Percentiles rank a stretch among this genome's conserved stretches.
Conservation (phyloP, 2,797 vertebrate species). For the Microctenopoma stevenorrisi region DNA sequence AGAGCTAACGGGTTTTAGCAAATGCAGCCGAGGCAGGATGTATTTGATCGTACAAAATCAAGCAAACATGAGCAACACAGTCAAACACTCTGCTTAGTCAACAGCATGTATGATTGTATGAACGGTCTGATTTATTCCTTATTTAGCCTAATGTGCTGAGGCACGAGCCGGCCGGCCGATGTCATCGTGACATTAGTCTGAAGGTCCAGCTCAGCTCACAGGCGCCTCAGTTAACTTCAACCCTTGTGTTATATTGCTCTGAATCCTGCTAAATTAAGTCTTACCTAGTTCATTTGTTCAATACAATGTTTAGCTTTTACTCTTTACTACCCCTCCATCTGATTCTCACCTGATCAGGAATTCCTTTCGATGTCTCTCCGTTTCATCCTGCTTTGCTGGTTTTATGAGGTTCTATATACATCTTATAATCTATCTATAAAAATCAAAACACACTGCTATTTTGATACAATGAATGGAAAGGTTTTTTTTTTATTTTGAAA, state of each 20-base stretch:
- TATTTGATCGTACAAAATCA: conserved; percentile 52
- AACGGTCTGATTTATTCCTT: too few species aligned
- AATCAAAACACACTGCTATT: neutral
- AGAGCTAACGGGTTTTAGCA: conserved; percentile 29
- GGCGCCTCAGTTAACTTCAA: neutral
- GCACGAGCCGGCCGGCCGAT: neutral
- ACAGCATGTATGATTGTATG: neutral
- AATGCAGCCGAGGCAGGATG: conserved; percentile 9
- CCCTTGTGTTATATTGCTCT: neutral
- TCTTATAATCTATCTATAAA: neutral
- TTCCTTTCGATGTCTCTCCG: neutral
- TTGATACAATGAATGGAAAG: too few species aligned
- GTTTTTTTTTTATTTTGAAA: too few species aligned
- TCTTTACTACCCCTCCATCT: neutral
- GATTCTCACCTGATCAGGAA: conserved; percentile 1
- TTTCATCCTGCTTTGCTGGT: neutral
- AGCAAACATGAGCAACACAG: conserved; percentile 30
- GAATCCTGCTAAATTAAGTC: neutral
- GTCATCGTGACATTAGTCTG: neutral
- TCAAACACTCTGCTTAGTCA: too few species aligned
- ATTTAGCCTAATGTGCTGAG: neutral
- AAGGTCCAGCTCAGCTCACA: neutral
- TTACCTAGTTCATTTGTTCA: neutral
- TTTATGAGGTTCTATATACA: conserved; percentile 4
- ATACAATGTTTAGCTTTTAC: neutral